A percentile compares a stretch with the other conserved stretches of the same genome.
Conservation (phyloP, 1,140 invertebrate species). For the Dreissena rostriformis region DNA sequence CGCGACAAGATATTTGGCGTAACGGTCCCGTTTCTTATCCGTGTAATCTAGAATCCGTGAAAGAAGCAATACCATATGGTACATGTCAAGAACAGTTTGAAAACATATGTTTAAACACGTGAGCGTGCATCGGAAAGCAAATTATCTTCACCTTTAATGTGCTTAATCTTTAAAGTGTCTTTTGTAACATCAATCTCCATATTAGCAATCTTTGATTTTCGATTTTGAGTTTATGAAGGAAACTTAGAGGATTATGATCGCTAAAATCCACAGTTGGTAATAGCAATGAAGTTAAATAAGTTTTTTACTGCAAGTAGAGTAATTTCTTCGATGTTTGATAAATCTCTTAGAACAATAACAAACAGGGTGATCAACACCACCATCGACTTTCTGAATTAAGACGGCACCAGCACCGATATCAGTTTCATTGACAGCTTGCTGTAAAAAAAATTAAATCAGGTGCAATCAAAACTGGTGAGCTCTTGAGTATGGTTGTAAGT, state of each 20-base stretch:
- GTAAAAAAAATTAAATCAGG: slow-evolving; percentile 73
- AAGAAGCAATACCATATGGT: background rate
- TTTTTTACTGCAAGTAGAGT: slow-evolving; percentile 50
- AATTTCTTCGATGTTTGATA: slow-evolving; percentile 39
- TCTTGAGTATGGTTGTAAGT: slow-evolving; percentile 66
- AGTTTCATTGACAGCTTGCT: slow-evolving; percentile 46
- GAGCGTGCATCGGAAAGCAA: slow-evolving; percentile 8
- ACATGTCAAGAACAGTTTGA: too few species aligned
- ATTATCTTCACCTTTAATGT: slow-evolving; percentile 21
- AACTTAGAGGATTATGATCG: slow-evolving; percentile 1
- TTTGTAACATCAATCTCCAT: slow-evolving; percentile 25
- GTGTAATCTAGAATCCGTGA: too few species aligned
- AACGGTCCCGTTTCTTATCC: too few species aligned
- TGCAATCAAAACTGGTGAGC: slow-evolving; percentile 61
- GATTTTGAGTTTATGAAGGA: slow-evolving; percentile 18
- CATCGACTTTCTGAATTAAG: slow-evolving; percentile 46
- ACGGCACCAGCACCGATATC: slow-evolving; percentile 43
- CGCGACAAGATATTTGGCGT: too few species aligned
- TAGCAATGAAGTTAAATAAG: slow-evolving; percentile 18
- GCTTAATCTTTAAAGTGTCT: background rate
- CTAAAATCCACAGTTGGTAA: background rate
- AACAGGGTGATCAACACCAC: slow-evolving; percentile 49
- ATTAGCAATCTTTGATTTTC: slow-evolving; percentile 18
- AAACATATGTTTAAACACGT: slow-evolving; percentile 5
- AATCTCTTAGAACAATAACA: slow-evolving; percentile 38